phyloP scores from a whole-genome alignment of 2,113 vertebrate species.

The Orientallactaga bullata region DNA sequence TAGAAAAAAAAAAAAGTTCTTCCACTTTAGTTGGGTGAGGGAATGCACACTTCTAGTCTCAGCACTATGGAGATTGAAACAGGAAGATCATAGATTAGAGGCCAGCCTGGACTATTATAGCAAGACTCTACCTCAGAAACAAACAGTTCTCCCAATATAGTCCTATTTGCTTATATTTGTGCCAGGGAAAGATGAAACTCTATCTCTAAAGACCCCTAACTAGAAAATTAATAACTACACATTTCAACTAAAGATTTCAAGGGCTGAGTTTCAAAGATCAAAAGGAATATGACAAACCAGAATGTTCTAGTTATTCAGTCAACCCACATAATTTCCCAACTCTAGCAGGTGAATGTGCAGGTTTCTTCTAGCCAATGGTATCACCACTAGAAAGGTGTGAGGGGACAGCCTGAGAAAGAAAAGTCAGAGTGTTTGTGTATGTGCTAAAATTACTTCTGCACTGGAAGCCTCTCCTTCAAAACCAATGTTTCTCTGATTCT shows the following conservation, averaged over 20 bases:
- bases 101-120: neutral
- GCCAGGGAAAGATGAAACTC: neutral
- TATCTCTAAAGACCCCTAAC: neutral
- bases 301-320: neutral
- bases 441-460: neutral
- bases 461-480: neutral
- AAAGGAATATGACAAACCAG: neutral
- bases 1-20: neutral
- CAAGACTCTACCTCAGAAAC: neutral
- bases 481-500: conserved; percentile 16
- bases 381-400: neutral
- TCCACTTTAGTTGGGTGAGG: neutral
- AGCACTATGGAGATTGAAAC: too few species aligned
- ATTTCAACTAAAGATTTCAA: neutral
- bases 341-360: neutral
- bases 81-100: neutral
- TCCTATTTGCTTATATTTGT: neutral
- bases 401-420: neutral
- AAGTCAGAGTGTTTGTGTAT: neutral
- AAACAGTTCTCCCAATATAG: neutral
- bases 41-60: neutral
- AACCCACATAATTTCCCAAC: neutral
- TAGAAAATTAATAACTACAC: neutral
- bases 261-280: neutral
- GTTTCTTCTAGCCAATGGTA: neutral